Conservation (phyloP, 1,140 invertebrate species). For the Caenorhabditis briggsae region DNA sequence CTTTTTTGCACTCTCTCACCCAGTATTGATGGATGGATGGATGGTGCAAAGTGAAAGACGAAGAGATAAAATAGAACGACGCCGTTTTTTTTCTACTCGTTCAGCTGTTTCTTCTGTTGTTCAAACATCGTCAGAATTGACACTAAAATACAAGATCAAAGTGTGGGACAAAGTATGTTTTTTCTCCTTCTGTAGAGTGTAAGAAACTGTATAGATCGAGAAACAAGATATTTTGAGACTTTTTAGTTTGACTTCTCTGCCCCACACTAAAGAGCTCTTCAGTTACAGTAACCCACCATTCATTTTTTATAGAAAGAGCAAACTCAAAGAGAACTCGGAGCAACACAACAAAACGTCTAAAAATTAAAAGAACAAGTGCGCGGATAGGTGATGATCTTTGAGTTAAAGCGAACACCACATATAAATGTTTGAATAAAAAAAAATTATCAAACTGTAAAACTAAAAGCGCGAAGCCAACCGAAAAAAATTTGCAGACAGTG, state of each 20-base stretch:
- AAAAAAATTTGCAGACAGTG: slow-evolving; percentile 12
- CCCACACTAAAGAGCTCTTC: too few relatives aligned
- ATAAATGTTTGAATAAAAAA: too few relatives aligned
- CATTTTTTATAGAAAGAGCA: not conserved
- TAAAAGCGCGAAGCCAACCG: too few relatives aligned
- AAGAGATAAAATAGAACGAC: not conserved
- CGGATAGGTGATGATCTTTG: not conserved
- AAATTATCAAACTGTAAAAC: too few relatives aligned
- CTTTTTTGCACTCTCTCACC: not conserved
- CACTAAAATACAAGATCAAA: not conserved
- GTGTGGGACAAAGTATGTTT: not conserved
- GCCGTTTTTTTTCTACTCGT: not conserved
- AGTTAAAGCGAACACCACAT: not conserved
- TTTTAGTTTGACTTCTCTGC: too few relatives aligned
- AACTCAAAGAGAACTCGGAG: too few relatives aligned
- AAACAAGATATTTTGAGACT: too few relatives aligned
- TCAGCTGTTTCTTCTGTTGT: slow-evolving; percentile 18
- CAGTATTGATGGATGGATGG: not conserved
- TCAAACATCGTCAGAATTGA: slow-evolving; percentile 20
- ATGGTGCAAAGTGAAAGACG: slow-evolving; percentile 9
- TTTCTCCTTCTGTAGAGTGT: not conserved
- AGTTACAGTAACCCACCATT: not conserved
- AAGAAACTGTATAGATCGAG: not conserved
- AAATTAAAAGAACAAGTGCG: not conserved
- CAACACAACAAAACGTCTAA: not conserved